A percentile compares a stretch with the other conserved stretches of the same genome.
Conservation (phyloP, 2,113 vertebrate genomes). For the Lophius piscatorius region DNA sequence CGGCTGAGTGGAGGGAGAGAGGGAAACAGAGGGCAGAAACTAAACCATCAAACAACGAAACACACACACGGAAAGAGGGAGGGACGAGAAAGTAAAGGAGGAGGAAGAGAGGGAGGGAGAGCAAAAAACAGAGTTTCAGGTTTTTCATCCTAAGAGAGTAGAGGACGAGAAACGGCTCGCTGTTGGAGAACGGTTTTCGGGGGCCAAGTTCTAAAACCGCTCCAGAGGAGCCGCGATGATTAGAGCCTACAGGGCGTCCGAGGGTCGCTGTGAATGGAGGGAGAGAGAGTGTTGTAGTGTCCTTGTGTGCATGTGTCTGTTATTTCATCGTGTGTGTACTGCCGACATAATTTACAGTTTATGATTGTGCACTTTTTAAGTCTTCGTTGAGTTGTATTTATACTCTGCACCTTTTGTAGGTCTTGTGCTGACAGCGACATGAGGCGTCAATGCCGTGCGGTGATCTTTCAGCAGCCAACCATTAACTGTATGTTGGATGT, state of each 20-base stretch:
- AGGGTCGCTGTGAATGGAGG: constrained; percentile 12
- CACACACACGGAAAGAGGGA: constrained; percentile 77
- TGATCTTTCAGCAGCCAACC: too few relatives aligned
- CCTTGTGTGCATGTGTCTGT: neutral
- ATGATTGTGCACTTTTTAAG: too few relatives aligned
- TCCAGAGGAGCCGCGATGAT: constrained; percentile 22
- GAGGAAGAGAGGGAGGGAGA: constrained; percentile 67
- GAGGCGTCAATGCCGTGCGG: too few relatives aligned
- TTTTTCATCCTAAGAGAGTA: constrained; percentile 69
- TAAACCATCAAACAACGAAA: constrained; percentile 84
- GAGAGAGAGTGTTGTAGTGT: neutral
- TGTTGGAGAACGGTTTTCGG: constrained; percentile 11
- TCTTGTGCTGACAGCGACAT: too few relatives aligned
- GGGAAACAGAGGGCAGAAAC: constrained; percentile 84
- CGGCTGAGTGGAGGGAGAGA: constrained; percentile 87
- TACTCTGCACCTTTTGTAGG: too few relatives aligned
- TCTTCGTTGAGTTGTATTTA: too few relatives aligned
- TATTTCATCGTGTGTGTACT: neutral
- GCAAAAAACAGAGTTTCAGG: constrained; percentile 80
- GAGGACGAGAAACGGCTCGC: constrained; percentile 56
- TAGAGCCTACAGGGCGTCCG: constrained; percentile 33
- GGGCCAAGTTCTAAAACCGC: constrained; percentile 26
- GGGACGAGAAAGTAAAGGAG: constrained; percentile 66
- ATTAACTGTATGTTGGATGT: too few relatives aligned
- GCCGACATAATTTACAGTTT: too few relatives aligned